Evolutionary conservation across 2,113 vertebrate species (phyloP).

Genomic region (Phaethornis superciliosus): DNA sequence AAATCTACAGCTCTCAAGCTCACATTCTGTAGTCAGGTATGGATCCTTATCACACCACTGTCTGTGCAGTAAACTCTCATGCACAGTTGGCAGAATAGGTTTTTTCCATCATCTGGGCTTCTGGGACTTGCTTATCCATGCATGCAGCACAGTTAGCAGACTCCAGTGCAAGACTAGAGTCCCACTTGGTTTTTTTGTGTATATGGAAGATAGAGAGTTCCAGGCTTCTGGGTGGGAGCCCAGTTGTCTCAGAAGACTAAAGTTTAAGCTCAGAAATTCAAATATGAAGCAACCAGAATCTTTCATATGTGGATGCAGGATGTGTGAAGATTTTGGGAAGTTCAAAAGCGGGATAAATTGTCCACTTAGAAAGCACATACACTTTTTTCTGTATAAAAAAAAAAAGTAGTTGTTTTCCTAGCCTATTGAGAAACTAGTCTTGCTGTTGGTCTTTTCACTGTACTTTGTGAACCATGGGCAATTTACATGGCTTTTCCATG

Average conservation of each 20-base stretch:
- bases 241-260: background rate
- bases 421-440: background rate
- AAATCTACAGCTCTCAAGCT: background rate
- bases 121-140: background rate
- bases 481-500: background rate
- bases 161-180: background rate
- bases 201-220: background rate
- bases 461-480: background rate
- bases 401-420: background rate
- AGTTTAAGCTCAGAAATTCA: constrained; percentile 1
- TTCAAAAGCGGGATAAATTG: background rate
- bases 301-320: background rate
- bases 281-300: background rate
- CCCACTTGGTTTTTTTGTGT: constrained; percentile 20
- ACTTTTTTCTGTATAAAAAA: background rate
- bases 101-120: background rate
- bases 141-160: background rate
- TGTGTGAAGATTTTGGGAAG: background rate
- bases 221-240: background rate
- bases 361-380: background rate
- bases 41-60: background rate
- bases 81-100: background rate
- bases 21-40: background rate
- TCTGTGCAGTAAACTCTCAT: background rate
- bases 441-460: background rate